phyloP scores from a whole-genome alignment of 92 coral and sea anemone species.

The Epizoanthus ramosus region DNA sequence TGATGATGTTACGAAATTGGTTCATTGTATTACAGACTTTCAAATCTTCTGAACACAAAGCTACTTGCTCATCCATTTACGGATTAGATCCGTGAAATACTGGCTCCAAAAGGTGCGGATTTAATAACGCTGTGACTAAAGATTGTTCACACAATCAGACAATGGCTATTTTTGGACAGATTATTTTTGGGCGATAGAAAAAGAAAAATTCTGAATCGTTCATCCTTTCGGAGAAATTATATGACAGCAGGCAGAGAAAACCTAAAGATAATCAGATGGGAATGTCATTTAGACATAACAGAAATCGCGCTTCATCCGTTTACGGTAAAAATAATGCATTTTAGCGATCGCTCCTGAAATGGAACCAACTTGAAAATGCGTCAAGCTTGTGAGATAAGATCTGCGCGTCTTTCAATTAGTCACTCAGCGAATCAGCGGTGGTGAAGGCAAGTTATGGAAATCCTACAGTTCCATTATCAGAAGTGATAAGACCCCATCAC shows the following conservation, averaged over 20 bases:
- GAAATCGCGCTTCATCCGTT: conserved; percentile 8
- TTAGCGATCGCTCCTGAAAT: conserved; percentile 36
- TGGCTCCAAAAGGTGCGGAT: conserved; percentile 9
- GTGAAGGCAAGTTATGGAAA: conserved; percentile 87
- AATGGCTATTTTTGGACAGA: conserved; percentile 25
- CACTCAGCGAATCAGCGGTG: conserved; percentile 78
- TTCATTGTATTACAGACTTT: neutral
- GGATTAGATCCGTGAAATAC: conserved; percentile 10
- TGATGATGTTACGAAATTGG: neutral
- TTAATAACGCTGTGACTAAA: neutral
- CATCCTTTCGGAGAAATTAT: conserved; percentile 19
- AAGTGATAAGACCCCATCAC: conserved; percentile 79
- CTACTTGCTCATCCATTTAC: conserved; percentile 4
- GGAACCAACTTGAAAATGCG: conserved; percentile 17
- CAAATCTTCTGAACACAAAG: neutral
- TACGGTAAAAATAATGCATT: conserved; percentile 21
- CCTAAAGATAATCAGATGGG: conserved; percentile 30
- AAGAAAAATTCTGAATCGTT: conserved; percentile 2
- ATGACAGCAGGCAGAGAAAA: neutral
- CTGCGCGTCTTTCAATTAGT: conserved; percentile 64
- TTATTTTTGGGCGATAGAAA: neutral
- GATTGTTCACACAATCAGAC: neutral
- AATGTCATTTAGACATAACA: conserved; percentile 26
- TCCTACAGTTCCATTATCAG: conserved; percentile 78
- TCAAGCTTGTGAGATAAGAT: conserved; percentile 51